Percentiles rank a stretch among this genome's conserved stretches.
phyloP scores from a whole-genome alignment of 2,888 invertebrate species.

The Nymphalis polychloros region DNA sequence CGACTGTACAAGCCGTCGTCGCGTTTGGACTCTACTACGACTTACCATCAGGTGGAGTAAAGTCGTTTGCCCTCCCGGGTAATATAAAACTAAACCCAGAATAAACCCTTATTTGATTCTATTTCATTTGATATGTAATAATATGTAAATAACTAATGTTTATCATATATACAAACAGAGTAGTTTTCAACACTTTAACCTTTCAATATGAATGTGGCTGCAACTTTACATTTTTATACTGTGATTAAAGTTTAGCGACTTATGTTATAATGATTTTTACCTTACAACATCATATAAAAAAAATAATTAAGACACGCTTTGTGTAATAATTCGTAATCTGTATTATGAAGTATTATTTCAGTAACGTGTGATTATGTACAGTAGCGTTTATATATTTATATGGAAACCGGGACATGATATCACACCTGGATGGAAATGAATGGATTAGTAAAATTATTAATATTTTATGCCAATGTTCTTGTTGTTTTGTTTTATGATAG shows the following conservation, averaged over 20 bases:
- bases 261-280: not conserved
- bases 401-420: constrained; percentile 15
- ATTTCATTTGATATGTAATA: not conserved
- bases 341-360: too few relatives aligned
- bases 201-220: not conserved
- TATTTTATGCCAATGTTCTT: not conserved
- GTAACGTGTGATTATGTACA: too few relatives aligned
- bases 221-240: not conserved
- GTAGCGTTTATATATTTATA: not conserved
- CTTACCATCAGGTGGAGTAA: too few relatives aligned
- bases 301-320: not conserved
- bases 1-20: too few relatives aligned
- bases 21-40: too few relatives aligned
- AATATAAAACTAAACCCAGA: too few relatives aligned
- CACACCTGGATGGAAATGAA: constrained; percentile 10
- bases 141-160: too few relatives aligned
- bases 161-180: not conserved
- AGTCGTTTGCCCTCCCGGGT: too few relatives aligned
- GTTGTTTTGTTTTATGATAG: not conserved
- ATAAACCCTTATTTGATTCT: too few relatives aligned
- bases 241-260: constrained; percentile 14
- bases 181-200: not conserved
- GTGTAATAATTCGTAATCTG: too few relatives aligned
- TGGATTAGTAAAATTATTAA: not conserved
- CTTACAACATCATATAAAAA: constrained; percentile 39